Percentiles rank a stretch among this genome's conserved stretches.
phyloP scores from a whole-genome alignment of 2,888 invertebrate genomes.

The Xanthia togata region DNA sequence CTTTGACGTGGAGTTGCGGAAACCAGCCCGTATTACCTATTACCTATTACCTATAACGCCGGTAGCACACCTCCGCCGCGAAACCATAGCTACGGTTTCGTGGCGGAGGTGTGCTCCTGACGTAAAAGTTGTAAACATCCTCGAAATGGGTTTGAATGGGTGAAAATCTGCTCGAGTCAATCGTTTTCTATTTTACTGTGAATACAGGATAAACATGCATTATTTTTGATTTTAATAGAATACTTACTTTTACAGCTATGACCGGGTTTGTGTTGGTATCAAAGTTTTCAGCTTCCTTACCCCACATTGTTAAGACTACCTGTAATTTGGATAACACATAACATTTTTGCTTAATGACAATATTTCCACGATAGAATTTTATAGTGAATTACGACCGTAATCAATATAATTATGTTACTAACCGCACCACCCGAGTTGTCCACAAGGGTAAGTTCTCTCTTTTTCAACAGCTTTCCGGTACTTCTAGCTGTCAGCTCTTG shows the following conservation, averaged over 20 bases:
- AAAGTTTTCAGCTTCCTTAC: conserved; percentile 96
- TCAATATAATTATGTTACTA: conserved; percentile 64
- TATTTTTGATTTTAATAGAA: background rate
- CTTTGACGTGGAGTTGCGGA: no score
- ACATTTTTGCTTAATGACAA: background rate
- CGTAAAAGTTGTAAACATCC: background rate
- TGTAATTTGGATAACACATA: conserved; percentile 72
- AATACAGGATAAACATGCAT: background rate
- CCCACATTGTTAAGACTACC: conserved; percentile 97
- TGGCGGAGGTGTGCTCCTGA: no score
- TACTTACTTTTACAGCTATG: conserved; percentile 93
- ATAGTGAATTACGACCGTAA: background rate
- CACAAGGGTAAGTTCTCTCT: conserved; percentile 96
- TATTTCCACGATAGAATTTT: background rate
- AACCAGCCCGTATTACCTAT: no score
- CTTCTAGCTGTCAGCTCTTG: conserved; percentile 93
- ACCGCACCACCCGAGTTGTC: conserved; percentile 95
- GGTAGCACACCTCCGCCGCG: no score
- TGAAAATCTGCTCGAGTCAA: no score
- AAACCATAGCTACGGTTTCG: no score
- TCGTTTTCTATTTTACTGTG: background rate
- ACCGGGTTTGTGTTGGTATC: conserved; percentile 94
- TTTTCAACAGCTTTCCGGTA: conserved; percentile 95
- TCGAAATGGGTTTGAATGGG: background rate
- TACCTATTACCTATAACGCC: no score